Conservation (phyloP, 2,888 invertebrate species). For the Julus scandinavius region DNA sequence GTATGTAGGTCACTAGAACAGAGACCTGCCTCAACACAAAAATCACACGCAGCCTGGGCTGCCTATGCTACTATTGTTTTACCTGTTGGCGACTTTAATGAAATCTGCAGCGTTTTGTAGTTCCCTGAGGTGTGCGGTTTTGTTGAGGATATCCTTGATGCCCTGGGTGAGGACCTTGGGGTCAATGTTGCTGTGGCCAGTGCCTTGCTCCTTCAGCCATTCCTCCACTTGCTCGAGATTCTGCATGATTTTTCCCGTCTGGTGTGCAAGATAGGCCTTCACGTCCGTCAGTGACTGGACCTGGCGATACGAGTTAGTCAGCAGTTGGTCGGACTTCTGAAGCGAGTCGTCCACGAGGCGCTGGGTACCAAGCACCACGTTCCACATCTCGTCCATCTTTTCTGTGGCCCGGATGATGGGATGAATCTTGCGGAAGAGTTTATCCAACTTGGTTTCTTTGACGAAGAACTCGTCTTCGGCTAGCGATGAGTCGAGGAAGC, state of each 20-base stretch:
- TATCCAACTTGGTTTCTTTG: conserved; percentile 77
- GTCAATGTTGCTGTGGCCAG: conserved; percentile 53
- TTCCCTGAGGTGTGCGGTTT: conserved; percentile 53
- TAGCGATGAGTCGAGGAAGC: background rate
- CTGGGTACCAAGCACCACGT: conserved; percentile 88
- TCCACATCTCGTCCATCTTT: conserved; percentile 93
- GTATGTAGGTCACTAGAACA: too few species aligned
- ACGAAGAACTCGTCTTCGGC: conserved; percentile 10
- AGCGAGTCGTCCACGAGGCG: conserved; percentile 86
- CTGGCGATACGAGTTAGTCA: conserved; percentile 86
- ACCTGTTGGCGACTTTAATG: background rate
- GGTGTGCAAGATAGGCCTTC: conserved; percentile 81
- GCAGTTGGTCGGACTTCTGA: conserved; percentile 85
- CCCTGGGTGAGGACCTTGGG: conserved; percentile 55
- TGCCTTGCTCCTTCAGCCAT: conserved; percentile 84
- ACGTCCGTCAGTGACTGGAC: conserved; percentile 88
- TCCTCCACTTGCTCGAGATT: conserved; percentile 88
- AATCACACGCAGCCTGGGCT: too few species aligned
- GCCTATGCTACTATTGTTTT: too few species aligned
- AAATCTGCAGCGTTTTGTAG: background rate
- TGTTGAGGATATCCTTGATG: conserved; percentile 56
- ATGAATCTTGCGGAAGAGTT: conserved; percentile 81
- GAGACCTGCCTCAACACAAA: too few species aligned
- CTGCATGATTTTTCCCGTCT: conserved; percentile 87
- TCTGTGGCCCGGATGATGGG: conserved; percentile 80